Evolutionary conservation across 2,888 invertebrate species (phyloP), one percentile per base, ranked within the genome.

Genomic region (Chrysolina oricalcia): DNA sequence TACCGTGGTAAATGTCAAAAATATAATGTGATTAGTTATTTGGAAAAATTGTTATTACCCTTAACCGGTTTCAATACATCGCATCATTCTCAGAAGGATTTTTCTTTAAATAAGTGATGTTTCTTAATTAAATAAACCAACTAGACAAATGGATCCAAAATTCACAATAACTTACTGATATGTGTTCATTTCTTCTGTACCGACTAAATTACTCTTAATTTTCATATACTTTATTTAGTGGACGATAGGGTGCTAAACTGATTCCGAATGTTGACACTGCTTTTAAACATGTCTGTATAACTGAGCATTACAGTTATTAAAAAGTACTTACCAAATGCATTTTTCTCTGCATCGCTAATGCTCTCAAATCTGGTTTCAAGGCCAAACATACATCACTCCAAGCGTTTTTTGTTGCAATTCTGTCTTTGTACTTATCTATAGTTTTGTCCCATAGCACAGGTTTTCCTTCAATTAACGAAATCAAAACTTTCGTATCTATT

Each of bases 371-470:
- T 17, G 67, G 62, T 59, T 63, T 53, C 10, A 74, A 4, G 19
- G 46, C 41, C 13, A 59, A 40, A 62, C 46, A 64, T 63, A 74
- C 69, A 63, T 73, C 68, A 15, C 43, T 21, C 73, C 73, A 73
- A n/a, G 69, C 68, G 6, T 48, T 27, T 21, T 17, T 56, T 15
- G 66, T 72, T 35, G 27, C 43, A 41, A 35, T 41, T 59, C 46
- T 67, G 40, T 70, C 65, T 40, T 69, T 69, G 40, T 74, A 70
- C 48, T n/a, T 43, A 10, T 74, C 50, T 40, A 41, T 17, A 35
- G 63, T 70, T 70, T 69, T 74, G 53, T 74, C 70, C 70, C 74
- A 74, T 13, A 74, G 50, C 9, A 70, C 74, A 40, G 70, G 70
- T 50, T 69, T 69, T 48, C n/a, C 48, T 70, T 74, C 69, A 48